Evolutionary conservation across 2,888 invertebrate species (phyloP).

Genomic region (Dendrolimus houi): DNA sequence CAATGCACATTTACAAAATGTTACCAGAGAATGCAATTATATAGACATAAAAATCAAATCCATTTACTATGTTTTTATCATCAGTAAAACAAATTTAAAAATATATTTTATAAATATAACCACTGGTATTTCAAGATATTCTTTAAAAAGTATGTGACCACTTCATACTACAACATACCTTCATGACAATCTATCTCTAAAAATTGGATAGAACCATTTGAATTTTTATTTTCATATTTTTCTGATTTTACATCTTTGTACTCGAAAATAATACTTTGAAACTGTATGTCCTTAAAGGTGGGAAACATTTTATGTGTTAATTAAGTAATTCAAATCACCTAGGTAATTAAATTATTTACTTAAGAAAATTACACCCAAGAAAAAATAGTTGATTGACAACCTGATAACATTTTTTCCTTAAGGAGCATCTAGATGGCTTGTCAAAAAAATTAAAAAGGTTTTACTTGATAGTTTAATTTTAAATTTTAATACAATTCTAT

Average conservation of each 20-base stretch:
- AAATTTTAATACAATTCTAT: no score
- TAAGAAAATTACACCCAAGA: neutral
- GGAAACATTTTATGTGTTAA: neutral
- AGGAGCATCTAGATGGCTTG: neutral
- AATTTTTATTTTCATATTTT: conserved; percentile 20
- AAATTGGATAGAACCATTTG: conserved; percentile 24
- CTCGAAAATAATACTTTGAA: conserved; percentile 3
- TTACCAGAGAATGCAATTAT: no score
- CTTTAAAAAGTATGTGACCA: no score
- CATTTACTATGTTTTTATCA: no score
- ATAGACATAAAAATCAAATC: no score
- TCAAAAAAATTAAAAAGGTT: neutral
- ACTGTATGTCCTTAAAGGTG: neutral
- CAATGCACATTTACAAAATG: no score
- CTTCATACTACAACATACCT: conserved; percentile 17
- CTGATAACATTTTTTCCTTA: no score
- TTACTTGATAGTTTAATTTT: neutral
- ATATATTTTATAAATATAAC: no score
- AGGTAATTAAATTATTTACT: conserved; percentile 24
- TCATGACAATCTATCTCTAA: conserved; percentile 29
- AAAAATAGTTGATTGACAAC: no score
- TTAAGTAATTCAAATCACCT: conserved; percentile 22
- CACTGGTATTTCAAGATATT: no score
- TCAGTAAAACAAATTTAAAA: no score
- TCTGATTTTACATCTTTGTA: conserved; percentile 17